Conservation (phyloP, 2,113 vertebrate species). For the Pithys albifrons region DNA sequence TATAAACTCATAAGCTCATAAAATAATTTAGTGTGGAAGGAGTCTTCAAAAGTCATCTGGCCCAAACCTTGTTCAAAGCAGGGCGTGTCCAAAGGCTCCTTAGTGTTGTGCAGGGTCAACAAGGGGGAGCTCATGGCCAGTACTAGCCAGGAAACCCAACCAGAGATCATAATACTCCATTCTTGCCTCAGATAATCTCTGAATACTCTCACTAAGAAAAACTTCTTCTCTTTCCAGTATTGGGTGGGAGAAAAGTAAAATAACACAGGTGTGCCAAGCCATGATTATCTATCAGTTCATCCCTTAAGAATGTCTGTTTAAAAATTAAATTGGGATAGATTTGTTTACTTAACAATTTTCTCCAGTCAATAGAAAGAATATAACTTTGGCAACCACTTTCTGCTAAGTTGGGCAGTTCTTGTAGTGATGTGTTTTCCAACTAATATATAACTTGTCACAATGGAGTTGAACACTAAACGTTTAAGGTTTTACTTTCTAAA, state of each 20-base stretch:
- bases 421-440: neutral
- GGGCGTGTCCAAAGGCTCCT: neutral
- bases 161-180: neutral
- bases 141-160: neutral
- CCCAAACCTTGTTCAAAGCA: neutral
- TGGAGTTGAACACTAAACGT: neutral
- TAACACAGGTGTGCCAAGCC: neutral
- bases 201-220: neutral
- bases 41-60: neutral
- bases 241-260: slow-evolving; percentile 14
- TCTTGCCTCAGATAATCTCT: neutral
- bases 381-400: neutral
- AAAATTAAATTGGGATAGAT: neutral
- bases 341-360: slow-evolving; percentile 8
- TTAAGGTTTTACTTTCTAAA: neutral
- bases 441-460: neutral
- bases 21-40: neutral
- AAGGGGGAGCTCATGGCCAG: neutral
- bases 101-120: neutral
- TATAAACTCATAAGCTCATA: neutral
- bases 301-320: slow-evolving; percentile 6
- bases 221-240: neutral
- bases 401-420: neutral
- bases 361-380: neutral
- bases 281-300: slow-evolving; percentile 4